A percentile compares a stretch with the other conserved stretches of the same genome.
phyloP scores from a whole-genome alignment of 1,140 invertebrate species.

The Papilio polytes region DNA sequence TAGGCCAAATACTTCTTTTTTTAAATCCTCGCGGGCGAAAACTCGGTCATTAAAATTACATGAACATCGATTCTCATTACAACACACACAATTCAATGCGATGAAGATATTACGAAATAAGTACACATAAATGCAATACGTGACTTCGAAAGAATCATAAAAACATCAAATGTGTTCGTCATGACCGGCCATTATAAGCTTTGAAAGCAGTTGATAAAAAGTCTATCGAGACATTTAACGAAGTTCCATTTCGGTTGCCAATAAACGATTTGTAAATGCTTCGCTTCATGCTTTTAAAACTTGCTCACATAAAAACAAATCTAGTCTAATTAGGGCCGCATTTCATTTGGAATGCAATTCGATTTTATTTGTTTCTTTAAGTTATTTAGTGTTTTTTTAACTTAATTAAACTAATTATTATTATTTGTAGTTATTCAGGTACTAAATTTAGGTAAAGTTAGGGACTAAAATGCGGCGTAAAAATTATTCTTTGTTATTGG shows the following conservation, averaged over 20 bases:
- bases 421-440: no score
- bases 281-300: background rate
- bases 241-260: background rate
- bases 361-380: background rate
- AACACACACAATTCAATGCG: background rate
- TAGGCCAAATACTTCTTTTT: no score
- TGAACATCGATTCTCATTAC: background rate
- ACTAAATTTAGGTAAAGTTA: no score
- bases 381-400: no score
- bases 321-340: background rate
- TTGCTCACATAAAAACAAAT: background rate
- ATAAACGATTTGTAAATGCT: background rate
- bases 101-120: constrained; percentile 19
- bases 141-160: background rate
- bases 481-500: no score
- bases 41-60: background rate
- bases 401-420: no score
- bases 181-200: constrained; percentile 4
- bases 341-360: background rate
- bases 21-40: no score
- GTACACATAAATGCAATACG: background rate
- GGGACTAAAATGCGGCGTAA: no score
- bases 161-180: background rate
- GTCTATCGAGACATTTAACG: background rate
- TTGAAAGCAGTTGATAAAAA: constrained; percentile 16